phyloP scores from a whole-genome alignment of 2,888 invertebrate species.

The Acleris sparsana region DNA sequence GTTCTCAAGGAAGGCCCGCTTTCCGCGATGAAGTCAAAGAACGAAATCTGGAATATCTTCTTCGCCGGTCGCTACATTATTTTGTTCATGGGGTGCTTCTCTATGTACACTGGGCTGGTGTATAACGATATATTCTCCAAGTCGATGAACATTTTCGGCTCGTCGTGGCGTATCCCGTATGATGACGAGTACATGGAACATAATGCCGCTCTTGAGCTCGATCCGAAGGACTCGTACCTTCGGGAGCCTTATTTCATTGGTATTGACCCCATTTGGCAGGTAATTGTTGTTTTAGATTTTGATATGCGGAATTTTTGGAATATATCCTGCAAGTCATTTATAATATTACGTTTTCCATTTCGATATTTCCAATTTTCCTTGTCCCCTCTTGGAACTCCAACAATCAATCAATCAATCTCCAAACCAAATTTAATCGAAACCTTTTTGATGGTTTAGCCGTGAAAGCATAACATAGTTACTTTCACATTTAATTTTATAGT shows the following conservation, averaged over 20 bases:
- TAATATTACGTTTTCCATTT: no score
- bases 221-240: slow-evolving; percentile 85
- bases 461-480: no score
- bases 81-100: slow-evolving; percentile 98
- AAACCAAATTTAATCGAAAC: no score
- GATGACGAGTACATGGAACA: slow-evolving; percentile 77
- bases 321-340: neutral
- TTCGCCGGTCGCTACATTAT: slow-evolving; percentile 99
- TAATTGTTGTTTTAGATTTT: slow-evolving; percentile 46
- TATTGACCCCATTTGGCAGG: slow-evolving; percentile 91
- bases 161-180: slow-evolving; percentile 89
- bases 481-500: no score
- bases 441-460: no score
- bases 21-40: slow-evolving; percentile 86
- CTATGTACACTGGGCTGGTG: slow-evolving; percentile 98
- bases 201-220: slow-evolving; percentile 82
- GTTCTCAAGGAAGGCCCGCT: slow-evolving; percentile 90
- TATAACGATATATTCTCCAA: slow-evolving; percentile 99
- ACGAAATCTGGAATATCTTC: slow-evolving; percentile 98
- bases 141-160: slow-evolving; percentile 96
- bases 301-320: neutral
- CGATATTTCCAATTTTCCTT: no score
- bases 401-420: no score
- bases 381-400: no score
- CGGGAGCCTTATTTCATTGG: slow-evolving; percentile 93